These are phyloP conservation scores for Molanna angustata DNA, from an alignment of 2,888 invertebrate species.

Conservation along the genomic window DNA sequence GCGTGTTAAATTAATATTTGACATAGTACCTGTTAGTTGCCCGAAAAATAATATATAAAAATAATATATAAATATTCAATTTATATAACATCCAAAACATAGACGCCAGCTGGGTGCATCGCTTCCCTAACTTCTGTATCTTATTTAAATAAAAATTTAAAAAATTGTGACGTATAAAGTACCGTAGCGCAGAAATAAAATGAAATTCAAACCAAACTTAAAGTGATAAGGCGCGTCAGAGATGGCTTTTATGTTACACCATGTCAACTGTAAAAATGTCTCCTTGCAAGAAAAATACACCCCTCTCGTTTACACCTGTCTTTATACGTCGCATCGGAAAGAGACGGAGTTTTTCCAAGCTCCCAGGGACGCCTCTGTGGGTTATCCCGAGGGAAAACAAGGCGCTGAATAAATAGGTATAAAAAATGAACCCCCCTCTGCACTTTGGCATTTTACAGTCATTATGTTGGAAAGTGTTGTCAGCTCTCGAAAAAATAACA, in stretches of 20 bases:
- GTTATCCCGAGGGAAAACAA: conserved; percentile 22
- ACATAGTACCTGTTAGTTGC: too few species aligned
- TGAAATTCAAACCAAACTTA: conserved; percentile 31
- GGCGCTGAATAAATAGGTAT: conserved; percentile 16
- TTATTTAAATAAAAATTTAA: conserved; percentile 27
- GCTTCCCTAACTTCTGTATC: background rate
- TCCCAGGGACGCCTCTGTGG: conserved; percentile 10
- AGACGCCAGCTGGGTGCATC: too few species aligned
- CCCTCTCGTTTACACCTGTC: too few species aligned
- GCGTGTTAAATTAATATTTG: too few species aligned
- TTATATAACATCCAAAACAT: too few species aligned
- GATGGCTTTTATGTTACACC: conserved; percentile 23
- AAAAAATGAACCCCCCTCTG: conserved; percentile 19
- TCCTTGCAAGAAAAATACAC: too few species aligned
- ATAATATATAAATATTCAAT: too few species aligned
- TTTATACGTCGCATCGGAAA: too few species aligned
- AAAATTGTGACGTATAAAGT: conserved; percentile 26
- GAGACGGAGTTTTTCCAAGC: too few species aligned
- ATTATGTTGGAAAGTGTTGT: background rate
- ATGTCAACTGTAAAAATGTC: conserved; percentile 1
- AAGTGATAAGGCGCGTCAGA: conserved; percentile 24
- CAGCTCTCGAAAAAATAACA: background rate
- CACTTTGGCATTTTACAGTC: conserved; percentile 20
- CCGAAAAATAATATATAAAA: too few species aligned
- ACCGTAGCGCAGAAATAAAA: conserved; percentile 22